Evolutionary conservation across 2,797 vertebrate species (phyloP).

Genomic region (Scomberomorus guttatus): DNA sequence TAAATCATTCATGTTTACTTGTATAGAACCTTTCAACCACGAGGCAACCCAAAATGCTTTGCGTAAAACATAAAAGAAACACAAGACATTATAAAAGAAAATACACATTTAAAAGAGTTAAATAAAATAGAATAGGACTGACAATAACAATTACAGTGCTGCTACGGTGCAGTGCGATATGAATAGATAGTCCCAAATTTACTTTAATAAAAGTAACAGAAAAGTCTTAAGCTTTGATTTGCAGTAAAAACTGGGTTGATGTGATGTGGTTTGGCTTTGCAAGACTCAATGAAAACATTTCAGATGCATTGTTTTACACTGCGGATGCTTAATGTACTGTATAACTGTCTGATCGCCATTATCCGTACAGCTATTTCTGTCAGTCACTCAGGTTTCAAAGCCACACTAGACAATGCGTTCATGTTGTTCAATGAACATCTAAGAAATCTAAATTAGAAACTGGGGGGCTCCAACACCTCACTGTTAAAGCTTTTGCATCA

Average conservation of each 20-base stretch:
- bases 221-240: too few relatives aligned
- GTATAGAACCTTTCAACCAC: not conserved
- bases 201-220: too few relatives aligned
- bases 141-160: not conserved
- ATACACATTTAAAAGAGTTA: too few relatives aligned
- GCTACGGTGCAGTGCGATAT: not conserved
- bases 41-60: too few relatives aligned
- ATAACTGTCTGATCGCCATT: not conserved
- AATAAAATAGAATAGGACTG: not conserved
- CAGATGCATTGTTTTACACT: not conserved
- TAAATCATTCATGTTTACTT: not conserved
- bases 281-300: not conserved
- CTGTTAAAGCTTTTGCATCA: not conserved
- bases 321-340: not conserved
- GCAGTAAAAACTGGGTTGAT: not conserved
- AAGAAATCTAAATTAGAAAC: slow-evolving; percentile 2
- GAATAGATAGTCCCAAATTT: not conserved
- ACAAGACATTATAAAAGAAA: too few relatives aligned
- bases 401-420: not conserved
- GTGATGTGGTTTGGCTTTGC: not conserved
- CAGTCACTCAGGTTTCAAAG: slow-evolving; percentile 23
- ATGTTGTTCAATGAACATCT: not conserved
- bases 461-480: not conserved
- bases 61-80: not conserved
- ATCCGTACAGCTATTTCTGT: slow-evolving; percentile 18